These are phyloP conservation scores for Palythoa caribaeorum DNA, from an alignment of 92 coral and sea anemone species.

Conservation along the genomic window DNA sequence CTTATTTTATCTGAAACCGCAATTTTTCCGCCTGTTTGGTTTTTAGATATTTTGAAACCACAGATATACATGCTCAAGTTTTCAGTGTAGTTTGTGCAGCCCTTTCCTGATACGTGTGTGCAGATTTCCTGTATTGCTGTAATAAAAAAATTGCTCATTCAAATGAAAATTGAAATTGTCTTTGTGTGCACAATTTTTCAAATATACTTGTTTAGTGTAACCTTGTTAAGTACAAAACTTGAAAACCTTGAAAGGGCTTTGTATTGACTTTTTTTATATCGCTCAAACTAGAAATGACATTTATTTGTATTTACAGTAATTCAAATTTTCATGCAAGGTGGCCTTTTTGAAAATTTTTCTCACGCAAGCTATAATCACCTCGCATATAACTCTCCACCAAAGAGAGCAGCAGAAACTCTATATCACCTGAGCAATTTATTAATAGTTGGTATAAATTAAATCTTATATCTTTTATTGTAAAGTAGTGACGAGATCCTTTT, in stretches of 20 bases:
- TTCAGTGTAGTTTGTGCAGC: not conserved
- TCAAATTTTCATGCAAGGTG: not conserved
- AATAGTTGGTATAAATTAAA: not conserved
- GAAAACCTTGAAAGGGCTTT: too few relatives aligned
- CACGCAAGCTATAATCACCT: too few relatives aligned
- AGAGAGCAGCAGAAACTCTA: not conserved
- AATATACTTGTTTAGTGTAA: too few relatives aligned
- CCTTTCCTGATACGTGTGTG: not conserved
- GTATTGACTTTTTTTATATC: not conserved
- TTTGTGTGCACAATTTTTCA: too few relatives aligned
- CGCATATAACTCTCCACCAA: not conserved
- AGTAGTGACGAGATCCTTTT: constrained; percentile 15
- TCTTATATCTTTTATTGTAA: not conserved
- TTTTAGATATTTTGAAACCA: not conserved
- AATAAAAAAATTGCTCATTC: not conserved
- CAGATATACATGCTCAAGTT: not conserved
- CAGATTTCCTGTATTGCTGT: not conserved
- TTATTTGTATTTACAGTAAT: not conserved
- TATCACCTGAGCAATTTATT: not conserved
- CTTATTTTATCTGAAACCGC: not conserved
- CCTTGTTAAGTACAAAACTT: too few relatives aligned
- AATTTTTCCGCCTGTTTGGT: not conserved
- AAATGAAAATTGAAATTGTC: too few relatives aligned
- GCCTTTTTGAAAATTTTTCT: not conserved
- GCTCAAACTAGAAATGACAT: not conserved